Evolutionary conservation across 1,140 invertebrate genomes (phyloP), one percentile per base, ranked within the genome.

Genomic region (Aphis gossypii): DNA sequence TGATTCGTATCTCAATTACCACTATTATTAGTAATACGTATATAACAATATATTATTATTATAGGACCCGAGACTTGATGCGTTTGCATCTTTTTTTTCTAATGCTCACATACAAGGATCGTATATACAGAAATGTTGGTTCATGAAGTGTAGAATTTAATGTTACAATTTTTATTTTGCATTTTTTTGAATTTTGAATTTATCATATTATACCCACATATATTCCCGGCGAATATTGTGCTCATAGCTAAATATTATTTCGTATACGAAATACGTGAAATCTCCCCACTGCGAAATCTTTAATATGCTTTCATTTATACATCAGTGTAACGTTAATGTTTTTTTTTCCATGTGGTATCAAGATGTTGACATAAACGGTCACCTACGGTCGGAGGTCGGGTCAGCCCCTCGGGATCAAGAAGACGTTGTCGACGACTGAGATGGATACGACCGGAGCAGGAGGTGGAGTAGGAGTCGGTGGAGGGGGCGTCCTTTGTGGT

Each of bases 311-410:
- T 76, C 60, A 2, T 76, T n/a, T 6, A n/a, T 46, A n/a, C 86
- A 30, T 8, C 6, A 18, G 21, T 25, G 44, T 46, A 46, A 23
- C 54, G 7, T 54, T 54, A n/a, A n/a, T 87, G 0, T 46, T 20
- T n/a, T 87, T 51, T 51, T 54, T 44, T 21, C 21, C 20, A 20
- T 54, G 18, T 1, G 8, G 14, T 86, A 6, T 56, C n/a, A 51
- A 93, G 92, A 93, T 93, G 92, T 93, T 54, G 92, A 54, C 76
- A 30, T 93, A 44, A 93, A 86, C 92, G 35, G n/a, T 51, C 4
- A 2, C 38, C 14, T 38, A 38, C 35, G n/a, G 11, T n/a, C 25
- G 76, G 92, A 68, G 76, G 92, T 21, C 92, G 76, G 48, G 92
- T 86, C 25, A 84, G 14, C 25, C 48, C 92, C 92, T 84, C 82